These are phyloP conservation scores for Hydractinia symbiolongicarpus DNA, from an alignment of 30 jellyfish, hydroid and myxozoan genomes.

Conservation along the genomic window DNA sequence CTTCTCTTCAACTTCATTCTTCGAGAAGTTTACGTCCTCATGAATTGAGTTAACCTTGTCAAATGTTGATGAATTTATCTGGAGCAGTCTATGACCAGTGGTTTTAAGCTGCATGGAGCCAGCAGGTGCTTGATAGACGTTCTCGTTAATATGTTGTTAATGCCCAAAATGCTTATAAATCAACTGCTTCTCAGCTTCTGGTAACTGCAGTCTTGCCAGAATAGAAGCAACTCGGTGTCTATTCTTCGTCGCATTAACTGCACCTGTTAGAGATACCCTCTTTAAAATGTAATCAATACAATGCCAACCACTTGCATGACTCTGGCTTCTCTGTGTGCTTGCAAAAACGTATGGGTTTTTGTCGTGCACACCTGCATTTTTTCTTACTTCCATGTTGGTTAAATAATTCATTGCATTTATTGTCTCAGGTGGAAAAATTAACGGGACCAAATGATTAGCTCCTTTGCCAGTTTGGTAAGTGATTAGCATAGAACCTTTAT, in stretches of 20 bases:
- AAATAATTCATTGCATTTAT: conserved; percentile 6
- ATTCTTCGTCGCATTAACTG: conserved; percentile 30
- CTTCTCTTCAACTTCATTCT: no score
- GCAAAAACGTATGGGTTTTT: background rate
- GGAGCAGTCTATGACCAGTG: conserved; percentile 29
- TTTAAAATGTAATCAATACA: conserved; percentile 11
- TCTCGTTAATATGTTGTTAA: conserved; percentile 17
- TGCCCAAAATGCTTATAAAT: conserved; percentile 39
- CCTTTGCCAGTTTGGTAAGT: conserved; percentile 35
- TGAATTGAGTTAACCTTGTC: no score
- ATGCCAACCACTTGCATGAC: conserved; percentile 37
- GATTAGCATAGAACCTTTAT: conserved; percentile 3
- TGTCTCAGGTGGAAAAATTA: conserved; percentile 16
- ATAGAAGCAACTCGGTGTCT: conserved; percentile 41
- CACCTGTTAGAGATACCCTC: conserved; percentile 31
- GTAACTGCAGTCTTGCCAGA: conserved; percentile 17
- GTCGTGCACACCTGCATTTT: background rate
- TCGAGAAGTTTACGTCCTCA: no score
- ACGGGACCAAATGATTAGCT: conserved; percentile 18
- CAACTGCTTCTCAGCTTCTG: conserved; percentile 22
- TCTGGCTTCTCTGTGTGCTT: conserved; percentile 8
- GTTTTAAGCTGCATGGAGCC: conserved; percentile 17
- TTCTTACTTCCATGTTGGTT: background rate
- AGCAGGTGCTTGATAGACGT: conserved; percentile 36
- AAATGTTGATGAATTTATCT: background rate